Conservation (phyloP, 2,888 invertebrate genomes). For the Cheilosia soror region DNA sequence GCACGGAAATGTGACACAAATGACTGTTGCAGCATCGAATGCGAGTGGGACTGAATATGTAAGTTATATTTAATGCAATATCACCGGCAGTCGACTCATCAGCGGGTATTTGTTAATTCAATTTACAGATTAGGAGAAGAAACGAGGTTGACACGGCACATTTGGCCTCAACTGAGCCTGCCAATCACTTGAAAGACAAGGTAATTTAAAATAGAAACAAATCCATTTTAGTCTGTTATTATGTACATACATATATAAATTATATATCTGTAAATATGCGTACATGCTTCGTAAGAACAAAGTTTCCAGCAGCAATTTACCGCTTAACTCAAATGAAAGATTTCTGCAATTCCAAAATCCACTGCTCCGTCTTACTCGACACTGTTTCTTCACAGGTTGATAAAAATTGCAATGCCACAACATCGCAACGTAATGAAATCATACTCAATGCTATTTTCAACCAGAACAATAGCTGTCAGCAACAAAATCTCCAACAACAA, state of each 20-base stretch:
- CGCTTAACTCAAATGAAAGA: background rate
- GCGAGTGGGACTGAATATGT: constrained; percentile 84
- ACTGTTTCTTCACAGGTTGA: constrained; percentile 83
- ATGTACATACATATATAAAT: background rate
- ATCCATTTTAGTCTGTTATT: background rate
- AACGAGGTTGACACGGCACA: constrained; percentile 87
- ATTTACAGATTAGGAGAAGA: constrained; percentile 86
- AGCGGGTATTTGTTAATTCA: background rate
- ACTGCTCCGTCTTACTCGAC: background rate
- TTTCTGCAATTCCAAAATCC: constrained; percentile 8
- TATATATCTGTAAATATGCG: background rate
- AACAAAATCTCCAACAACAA: constrained; percentile 52
- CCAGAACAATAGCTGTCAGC: constrained; percentile 81
- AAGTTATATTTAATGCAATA: constrained; percentile 65
- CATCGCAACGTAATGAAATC: constrained; percentile 81
- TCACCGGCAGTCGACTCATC: background rate
- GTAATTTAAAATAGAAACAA: constrained; percentile 77
- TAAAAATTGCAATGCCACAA: constrained; percentile 89
- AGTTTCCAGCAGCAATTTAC: background rate
- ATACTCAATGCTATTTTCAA: constrained; percentile 79
- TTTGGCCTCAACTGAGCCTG: constrained; percentile 86
- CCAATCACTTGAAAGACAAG: constrained; percentile 84
- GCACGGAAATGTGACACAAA: constrained; percentile 83
- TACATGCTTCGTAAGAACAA: background rate
- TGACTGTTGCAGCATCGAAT: constrained; percentile 84